Base-by-base conservation (phyloP, 2,113 vertebrate genomes). In the Myotis lucifugus region DNA sequence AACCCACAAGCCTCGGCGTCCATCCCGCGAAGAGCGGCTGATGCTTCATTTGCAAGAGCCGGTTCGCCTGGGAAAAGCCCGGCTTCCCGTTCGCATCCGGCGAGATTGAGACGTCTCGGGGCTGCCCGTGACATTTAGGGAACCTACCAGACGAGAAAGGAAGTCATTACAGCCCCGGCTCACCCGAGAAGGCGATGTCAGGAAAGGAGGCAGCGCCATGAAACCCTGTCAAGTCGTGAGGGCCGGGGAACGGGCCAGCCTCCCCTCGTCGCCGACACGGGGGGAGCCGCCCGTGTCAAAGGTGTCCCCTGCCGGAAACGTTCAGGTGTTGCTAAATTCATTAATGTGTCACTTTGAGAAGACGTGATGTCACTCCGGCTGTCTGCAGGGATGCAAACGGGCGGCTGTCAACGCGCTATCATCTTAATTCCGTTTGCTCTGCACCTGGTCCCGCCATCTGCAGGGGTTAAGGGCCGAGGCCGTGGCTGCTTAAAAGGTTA, bases 241-340 rank as follows among this genome's bases (percentile, higher is more conserved):
- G 98, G 98, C 97, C 97, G 97, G 96, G 48, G 97, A 98, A 97
- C 93, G 97, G 98, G 98, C 98, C 96, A 97, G 97, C n/a, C n/a
- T n/a, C n/a, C n/a, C n/a, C n/a, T n/a, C n/a, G n/a, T n/a, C n/a
- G n/a, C 98, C 98, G 99, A 99, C 99, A 99, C 94, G 76, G 94
- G 98, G 97, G 98, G 98, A 97, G 98, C 98, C 98, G 97, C 98
- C 98, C 77, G 95, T 98, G 98, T 98, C 99, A 99, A 99, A 99
- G 98, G 98, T 98, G 98, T 94, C 96, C 95, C 97, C 98, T 97
- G 93, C 98, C 98, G 98, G 98, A 98, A 98, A 99, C 99, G 98
- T 99, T 99, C 99, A 99, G 99, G 98, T 99, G 99, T 99, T 99
- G 98, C 98, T 98, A 98, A 99, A 99, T 99, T 99, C 99, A 99